Evolutionary conservation across 2,113 vertebrate genomes (phyloP), one percentile per base, ranked within the genome.

Genomic region (Promerops cafer): DNA sequence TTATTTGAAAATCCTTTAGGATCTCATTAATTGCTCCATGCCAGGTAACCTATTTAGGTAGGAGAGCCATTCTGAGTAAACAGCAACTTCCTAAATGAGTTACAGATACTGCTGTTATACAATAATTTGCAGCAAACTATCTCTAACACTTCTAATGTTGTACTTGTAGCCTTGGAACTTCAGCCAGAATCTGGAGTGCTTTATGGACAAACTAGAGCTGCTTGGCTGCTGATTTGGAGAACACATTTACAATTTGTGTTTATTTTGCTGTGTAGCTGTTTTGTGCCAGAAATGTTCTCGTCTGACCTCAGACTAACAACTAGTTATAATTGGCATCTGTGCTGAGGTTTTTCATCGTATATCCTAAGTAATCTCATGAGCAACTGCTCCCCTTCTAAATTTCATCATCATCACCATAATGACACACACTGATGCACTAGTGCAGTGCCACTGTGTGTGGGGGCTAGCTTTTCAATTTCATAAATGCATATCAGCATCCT

Each of bases 1-100:
- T 92, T 87, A 83, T 94, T 87, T 96, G 65, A 90, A 97, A 96
- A 90, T 92, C 92, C 87, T 97, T 83, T 59, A 93, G 89, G 87
- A 95, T 89, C 79, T 96, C 93, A 89, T 95, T 94, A 96, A 69
- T 42, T 83, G 61, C 44, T 89, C 61, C 3, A 4, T 65, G 49
- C 42, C 85, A 60, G 82, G 83, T 86, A 94, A 75, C 71, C 60
- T 74, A 2, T 24, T 68, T 37, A 35, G 33, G 54, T 69, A 54
- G 68, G 42, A 85, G 30, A 97, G 49, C n/a, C 28, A 2, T 87
- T 89, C 70, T 90, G 54, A 71, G 49, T 92, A 92, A 97, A 93
- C 56, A 95, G 35, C 40, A 83, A 21, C 75, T 90, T 76, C 81
- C 82, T 79, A 86, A 93, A 72, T 83, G 81, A 76, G 53, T 86